Conservation (phyloP, 2,797 vertebrate genomes). For the Pseudocheirus occidentalis region DNA sequence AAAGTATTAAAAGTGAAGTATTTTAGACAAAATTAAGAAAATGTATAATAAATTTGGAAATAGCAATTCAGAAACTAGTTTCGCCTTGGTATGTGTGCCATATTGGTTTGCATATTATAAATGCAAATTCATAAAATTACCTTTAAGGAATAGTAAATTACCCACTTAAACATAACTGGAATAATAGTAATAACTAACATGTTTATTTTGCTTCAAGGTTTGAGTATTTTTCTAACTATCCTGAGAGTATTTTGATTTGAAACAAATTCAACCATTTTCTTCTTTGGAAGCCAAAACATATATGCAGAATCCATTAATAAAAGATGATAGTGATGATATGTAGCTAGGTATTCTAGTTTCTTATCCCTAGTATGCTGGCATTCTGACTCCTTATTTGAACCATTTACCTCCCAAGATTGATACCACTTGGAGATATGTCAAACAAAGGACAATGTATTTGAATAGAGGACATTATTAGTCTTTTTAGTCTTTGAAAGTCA, state of each 20-base stretch:
- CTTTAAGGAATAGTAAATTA: not conserved
- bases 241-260: not conserved
- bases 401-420: not conserved
- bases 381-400: not conserved
- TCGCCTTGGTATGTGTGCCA: not conserved
- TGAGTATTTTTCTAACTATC: not conserved
- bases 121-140: not conserved
- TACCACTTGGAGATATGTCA: not conserved
- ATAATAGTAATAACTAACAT: not conserved
- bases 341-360: not conserved
- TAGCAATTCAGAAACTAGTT: not conserved
- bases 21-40: constrained; percentile 8
- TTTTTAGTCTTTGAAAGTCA: not conserved
- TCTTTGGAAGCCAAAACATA: not conserved
- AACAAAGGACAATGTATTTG: not conserved
- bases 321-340: not conserved
- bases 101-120: not conserved
- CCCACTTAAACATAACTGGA: not conserved
- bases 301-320: not conserved
- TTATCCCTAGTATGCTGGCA: not conserved
- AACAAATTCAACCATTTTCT: not conserved
- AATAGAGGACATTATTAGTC: not conserved
- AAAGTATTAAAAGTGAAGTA: not conserved
- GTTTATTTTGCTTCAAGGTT: not conserved
- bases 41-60: not conserved